phyloP scores from a whole-genome alignment of 2,888 invertebrate species.

The Troides aeacus region DNA sequence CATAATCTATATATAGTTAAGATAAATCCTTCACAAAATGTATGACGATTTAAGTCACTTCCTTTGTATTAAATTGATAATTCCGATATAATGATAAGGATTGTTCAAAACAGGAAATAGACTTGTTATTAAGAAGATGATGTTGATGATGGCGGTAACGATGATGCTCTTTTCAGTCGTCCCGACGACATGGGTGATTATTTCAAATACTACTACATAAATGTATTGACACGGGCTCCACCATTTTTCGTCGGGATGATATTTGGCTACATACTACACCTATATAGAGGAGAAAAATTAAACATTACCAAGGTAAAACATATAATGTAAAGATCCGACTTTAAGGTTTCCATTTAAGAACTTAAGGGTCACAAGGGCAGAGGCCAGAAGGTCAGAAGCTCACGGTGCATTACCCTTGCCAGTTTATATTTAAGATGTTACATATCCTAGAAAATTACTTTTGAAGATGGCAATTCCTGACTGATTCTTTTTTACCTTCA shows the following conservation, averaged over 20 bases:
- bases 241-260: conserved; percentile 63
- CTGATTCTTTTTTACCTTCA: too few relatives aligned
- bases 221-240: conserved; percentile 51
- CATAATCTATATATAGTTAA: too few relatives aligned
- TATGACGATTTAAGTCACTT: too few relatives aligned
- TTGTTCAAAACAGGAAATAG: not conserved
- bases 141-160: not conserved
- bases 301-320: conserved; percentile 42
- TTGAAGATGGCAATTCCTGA: too few relatives aligned
- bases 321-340: not conserved
- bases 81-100: too few relatives aligned
- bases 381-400: not conserved
- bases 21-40: too few relatives aligned
- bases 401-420: too few relatives aligned
- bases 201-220: conserved; percentile 47
- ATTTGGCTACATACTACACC: conserved; percentile 54
- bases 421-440: too few relatives aligned
- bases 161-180: conserved; percentile 33
- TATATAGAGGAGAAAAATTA: conserved; percentile 42
- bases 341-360: not conserved
- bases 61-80: too few relatives aligned
- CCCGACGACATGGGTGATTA: conserved; percentile 34
- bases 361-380: not conserved
- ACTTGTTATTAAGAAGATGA: not conserved
- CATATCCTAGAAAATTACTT: too few relatives aligned